Percentiles rank a stretch among this genome's conserved stretches.
Conservation (phyloP, 2,797 vertebrate genomes). For the Paguma larvata region DNA sequence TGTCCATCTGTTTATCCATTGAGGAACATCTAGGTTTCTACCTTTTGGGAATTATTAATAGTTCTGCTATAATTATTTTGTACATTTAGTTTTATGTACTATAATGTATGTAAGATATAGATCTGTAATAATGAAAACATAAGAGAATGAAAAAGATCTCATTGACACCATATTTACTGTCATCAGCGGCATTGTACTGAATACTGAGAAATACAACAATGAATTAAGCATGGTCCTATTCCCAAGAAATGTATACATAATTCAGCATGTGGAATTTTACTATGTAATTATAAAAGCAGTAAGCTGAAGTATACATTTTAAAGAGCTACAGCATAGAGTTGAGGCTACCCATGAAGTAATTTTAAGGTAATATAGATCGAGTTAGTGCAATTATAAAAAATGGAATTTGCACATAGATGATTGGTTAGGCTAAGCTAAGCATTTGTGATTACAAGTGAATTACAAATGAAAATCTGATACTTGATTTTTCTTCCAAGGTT, state of each 20-base stretch:
- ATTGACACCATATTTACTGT: background rate
- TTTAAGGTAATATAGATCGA: background rate
- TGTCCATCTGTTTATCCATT: background rate
- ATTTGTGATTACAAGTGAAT: constrained; percentile 25
- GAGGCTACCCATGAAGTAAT: background rate
- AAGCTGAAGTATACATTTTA: background rate
- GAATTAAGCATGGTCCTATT: background rate
- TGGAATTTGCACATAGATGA: background rate
- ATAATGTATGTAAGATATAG: background rate
- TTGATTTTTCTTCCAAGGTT: background rate
- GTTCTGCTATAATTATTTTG: background rate
- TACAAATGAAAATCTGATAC: background rate
- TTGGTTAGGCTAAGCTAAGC: background rate
- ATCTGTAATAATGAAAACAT: background rate
- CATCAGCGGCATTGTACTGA: background rate
- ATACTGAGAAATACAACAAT: background rate
- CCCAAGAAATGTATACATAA: background rate
- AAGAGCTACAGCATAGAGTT: background rate
- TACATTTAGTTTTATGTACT: background rate
- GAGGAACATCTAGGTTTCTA: background rate
- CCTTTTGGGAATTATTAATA: constrained; percentile 11
- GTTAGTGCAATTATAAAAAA: background rate
- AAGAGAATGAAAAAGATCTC: background rate
- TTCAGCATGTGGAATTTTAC: background rate
- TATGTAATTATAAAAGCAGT: constrained; percentile 43